These are phyloP conservation scores for Patella pellucida DNA, from an alignment of 2,888 invertebrate species.

Conservation along the genomic window DNA sequence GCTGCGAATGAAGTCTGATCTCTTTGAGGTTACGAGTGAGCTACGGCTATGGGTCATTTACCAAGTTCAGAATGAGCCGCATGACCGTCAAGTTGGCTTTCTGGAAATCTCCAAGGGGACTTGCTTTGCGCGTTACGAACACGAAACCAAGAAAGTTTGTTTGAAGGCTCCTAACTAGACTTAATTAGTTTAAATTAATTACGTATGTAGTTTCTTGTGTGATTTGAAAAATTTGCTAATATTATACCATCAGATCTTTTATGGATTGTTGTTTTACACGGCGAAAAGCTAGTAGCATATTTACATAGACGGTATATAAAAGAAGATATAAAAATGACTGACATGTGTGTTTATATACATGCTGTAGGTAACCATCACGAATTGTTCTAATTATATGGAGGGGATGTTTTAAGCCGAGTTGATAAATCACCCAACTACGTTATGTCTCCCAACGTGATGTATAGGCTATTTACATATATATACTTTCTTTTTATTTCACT, in stretches of 20 bases:
- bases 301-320: conserved; percentile 3
- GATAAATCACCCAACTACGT: neutral
- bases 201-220: neutral
- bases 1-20: neutral
- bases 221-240: neutral
- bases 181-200: conserved; percentile 10
- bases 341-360: neutral
- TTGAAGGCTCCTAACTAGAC: neutral
- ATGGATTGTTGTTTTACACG: no score
- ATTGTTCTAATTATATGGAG: conserved; percentile 9
- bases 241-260: neutral
- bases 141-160: neutral
- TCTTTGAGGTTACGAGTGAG: conserved; percentile 5
- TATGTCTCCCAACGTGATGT: no score
- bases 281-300: neutral
- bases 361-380: neutral
- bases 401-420: neutral
- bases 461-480: no score
- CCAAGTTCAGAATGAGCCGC: neutral
- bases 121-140: neutral
- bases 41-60: conserved; percentile 6
- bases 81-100: neutral
- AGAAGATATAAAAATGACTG: neutral
- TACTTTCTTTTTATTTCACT: no score
- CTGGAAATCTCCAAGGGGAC: neutral